Conservation (phyloP, 1,140 invertebrate genomes). For the Mycetomoellerius zeteki region DNA sequence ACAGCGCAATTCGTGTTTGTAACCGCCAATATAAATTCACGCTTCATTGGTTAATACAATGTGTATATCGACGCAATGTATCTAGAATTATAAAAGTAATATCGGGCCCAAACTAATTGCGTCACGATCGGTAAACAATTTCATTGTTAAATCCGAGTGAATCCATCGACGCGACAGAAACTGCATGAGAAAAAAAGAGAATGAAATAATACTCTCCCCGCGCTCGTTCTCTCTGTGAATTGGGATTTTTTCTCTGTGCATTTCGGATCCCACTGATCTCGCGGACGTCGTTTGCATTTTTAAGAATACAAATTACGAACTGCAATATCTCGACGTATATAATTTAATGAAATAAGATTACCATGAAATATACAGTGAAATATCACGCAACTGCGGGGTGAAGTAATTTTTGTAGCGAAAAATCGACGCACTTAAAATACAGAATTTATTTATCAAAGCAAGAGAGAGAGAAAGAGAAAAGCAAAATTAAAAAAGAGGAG, state of each 20-base stretch:
- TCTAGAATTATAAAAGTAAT: conserved; percentile 35
- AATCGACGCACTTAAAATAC: conserved; percentile 54
- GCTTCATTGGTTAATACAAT: conserved; percentile 41
- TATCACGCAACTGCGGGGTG: conserved; percentile 6
- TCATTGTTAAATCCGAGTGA: conserved; percentile 4
- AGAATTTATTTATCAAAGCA: conserved; percentile 1
- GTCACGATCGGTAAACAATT: conserved; percentile 30
- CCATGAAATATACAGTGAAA: conserved; percentile 26
- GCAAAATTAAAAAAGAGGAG: neutral
- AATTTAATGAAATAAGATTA: conserved; percentile 51
- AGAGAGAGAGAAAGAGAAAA: neutral
- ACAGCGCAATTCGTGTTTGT: neutral
- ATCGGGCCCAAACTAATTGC: neutral
- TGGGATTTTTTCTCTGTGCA: conserved; percentile 3
- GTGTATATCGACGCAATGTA: neutral
- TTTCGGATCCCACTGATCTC: conserved; percentile 17
- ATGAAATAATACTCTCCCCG: neutral
- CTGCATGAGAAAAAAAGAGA: neutral
- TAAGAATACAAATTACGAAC: conserved; percentile 41
- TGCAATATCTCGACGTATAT: conserved; percentile 30
- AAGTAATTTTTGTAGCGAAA: conserved; percentile 8
- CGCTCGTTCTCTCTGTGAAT: neutral
- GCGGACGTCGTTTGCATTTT: conserved; percentile 46
- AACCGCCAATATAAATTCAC: conserved; percentile 37
- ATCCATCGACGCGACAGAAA: conserved; percentile 3